Conservation (phyloP, 2,888 invertebrate genomes). For the Nemurella pictetii region DNA sequence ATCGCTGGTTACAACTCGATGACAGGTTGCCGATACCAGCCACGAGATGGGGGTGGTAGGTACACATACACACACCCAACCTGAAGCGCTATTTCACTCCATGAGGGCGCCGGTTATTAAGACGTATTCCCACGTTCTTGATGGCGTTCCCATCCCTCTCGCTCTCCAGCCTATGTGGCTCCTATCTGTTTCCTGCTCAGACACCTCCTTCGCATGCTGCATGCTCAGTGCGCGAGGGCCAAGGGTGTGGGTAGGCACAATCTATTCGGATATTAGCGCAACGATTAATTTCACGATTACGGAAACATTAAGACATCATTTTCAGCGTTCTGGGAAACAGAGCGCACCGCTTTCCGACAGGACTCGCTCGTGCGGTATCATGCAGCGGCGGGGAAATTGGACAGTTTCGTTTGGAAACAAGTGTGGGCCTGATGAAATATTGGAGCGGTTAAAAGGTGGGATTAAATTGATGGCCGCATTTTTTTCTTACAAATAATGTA, state of each 20-base stretch:
- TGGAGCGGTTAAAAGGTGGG: no score
- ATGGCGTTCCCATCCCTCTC: not conserved
- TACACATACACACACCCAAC: not conserved
- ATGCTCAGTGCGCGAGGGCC: not conserved
- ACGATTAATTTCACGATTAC: not conserved
- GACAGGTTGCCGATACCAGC: not conserved
- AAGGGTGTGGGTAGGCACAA: not conserved
- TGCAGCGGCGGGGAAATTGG: not conserved
- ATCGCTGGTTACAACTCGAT: not conserved
- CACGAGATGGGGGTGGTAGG: not conserved
- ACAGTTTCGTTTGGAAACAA: not conserved
- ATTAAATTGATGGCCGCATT: no score
- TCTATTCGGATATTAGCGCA: not conserved
- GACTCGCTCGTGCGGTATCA: no score
- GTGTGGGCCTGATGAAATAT: no score
- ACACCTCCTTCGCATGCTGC: not conserved
- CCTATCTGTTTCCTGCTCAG: not conserved
- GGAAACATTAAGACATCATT: not conserved
- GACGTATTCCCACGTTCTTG: not conserved
- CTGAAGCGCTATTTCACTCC: not conserved
- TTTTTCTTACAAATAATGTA: no score
- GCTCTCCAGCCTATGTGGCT: no score
- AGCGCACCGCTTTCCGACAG: not conserved
- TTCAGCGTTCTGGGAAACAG: not conserved
- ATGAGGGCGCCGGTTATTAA: not conserved